phyloP scores from a whole-genome alignment of 2,797 vertebrate species.

The Tolypeutes matacus region DNA sequence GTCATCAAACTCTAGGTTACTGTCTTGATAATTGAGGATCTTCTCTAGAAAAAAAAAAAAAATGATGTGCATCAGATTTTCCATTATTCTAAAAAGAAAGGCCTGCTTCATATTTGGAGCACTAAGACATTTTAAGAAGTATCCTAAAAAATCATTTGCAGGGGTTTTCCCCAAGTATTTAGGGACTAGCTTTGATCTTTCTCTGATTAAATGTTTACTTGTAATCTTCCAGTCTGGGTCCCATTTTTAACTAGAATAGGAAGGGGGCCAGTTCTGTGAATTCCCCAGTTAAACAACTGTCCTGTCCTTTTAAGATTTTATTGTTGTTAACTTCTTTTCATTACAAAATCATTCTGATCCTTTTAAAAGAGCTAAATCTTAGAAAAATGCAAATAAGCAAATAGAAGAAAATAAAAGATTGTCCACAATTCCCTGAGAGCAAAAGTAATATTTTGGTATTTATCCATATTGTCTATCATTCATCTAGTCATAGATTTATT shows the following conservation, averaged over 20 bases:
- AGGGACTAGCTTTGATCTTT: background rate
- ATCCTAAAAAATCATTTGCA: constrained; percentile 44
- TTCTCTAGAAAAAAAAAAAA: constrained; percentile 1
- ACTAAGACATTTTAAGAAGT: background rate
- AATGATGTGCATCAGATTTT: background rate
- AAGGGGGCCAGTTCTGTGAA: background rate
- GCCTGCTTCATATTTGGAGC: background rate
- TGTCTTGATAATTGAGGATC: background rate
- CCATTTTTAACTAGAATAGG: background rate
- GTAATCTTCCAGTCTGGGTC: background rate
- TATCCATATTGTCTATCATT: background rate
- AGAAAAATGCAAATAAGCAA: background rate
- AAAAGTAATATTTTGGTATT: background rate
- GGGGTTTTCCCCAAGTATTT: background rate
- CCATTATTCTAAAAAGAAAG: background rate
- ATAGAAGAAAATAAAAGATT: background rate
- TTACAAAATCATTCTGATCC: background rate
- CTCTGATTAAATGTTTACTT: background rate
- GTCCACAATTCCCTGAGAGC: background rate
- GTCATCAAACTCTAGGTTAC: background rate
- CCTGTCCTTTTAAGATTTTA: background rate
- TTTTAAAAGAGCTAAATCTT: background rate
- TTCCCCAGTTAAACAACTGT: background rate
- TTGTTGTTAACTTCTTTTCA: background rate
- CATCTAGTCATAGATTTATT: background rate